A percentile compares a stretch with the other conserved stretches of the same genome.
phyloP scores from a whole-genome alignment of 2,888 invertebrate species.

The Autographa pulchrina region DNA sequence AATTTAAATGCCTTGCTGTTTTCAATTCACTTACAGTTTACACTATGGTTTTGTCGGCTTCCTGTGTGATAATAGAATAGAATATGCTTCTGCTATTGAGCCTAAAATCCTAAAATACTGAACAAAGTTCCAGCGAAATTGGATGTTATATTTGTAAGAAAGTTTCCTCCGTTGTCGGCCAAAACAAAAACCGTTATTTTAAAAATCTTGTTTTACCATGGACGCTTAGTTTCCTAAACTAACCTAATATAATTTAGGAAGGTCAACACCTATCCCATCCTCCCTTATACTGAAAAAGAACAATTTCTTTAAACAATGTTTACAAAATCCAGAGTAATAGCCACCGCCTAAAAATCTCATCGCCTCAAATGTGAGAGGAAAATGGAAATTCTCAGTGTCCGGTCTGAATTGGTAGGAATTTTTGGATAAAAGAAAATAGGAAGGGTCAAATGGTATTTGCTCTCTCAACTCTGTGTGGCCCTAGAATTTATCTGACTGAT shows the following conservation, averaged over 20 bases:
- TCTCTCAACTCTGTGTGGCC: constrained; percentile 32
- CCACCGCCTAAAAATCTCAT: constrained; percentile 25
- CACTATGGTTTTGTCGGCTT: too few relatives aligned
- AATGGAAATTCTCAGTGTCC: constrained; percentile 43
- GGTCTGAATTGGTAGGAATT: constrained; percentile 43
- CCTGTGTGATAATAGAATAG: too few relatives aligned
- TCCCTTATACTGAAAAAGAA: constrained; percentile 19
- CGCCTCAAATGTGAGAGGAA: constrained; percentile 29
- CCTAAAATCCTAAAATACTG: too few relatives aligned
- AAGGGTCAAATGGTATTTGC: constrained; percentile 25
- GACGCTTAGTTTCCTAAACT: neutral
- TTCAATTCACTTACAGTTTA: too few relatives aligned
- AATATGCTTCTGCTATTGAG: too few relatives aligned
- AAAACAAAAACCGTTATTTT: too few relatives aligned
- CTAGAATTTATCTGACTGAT: constrained; percentile 23
- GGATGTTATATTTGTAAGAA: too few relatives aligned
- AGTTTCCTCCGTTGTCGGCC: too few relatives aligned
- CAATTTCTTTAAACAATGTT: constrained; percentile 37
- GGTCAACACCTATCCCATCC: constrained; percentile 23
- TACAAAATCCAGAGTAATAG: constrained; percentile 24
- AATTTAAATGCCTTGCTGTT: too few relatives aligned
- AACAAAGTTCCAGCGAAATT: too few relatives aligned
- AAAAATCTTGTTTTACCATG: neutral
- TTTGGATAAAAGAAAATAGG: constrained; percentile 44
- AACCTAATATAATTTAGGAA: constrained; percentile 25